Base-by-base conservation (phyloP, 2,113 vertebrate genomes). In the Embiotoca jacksoni region DNA sequence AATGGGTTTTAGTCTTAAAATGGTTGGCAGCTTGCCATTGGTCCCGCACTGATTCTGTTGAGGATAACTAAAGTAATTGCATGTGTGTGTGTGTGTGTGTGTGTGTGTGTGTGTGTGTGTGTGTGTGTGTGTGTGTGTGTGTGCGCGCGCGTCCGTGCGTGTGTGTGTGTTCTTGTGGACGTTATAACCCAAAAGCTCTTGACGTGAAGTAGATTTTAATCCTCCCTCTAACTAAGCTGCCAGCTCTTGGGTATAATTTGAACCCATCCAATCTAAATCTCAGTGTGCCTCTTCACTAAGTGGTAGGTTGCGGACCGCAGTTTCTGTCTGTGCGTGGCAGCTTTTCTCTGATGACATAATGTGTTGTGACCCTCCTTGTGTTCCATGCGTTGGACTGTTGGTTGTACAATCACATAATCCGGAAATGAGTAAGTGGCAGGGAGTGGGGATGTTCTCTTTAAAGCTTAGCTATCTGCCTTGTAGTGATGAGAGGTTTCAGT, bases 161-260 rank as follows among this genome's bases (percentile, higher is more conserved):
- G 14, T n/a, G 47, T 39, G 65, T 72, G 75, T 85, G 79, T 86
- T 91, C 61, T 86, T 80, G 80, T 77, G 86, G 81, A 83, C 83
- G 82, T 78, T 88, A 78, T 74, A 75, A 70, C 58, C 70, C 68
- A 70, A 85, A 87, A 85, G 86, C 88, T 78, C 87, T 91, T 85
- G 89, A 89, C 61, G 36, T 91, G 88, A 87, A 89, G 89, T 91
- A 89, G 90, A 91, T 87, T 86, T 86, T 92, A 92, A 94, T 94
- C 93, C 91, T 84, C 78, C 79, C 89, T 91, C 85, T 90, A 87
- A 90, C 92, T 92, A 91, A 93, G 85, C 90, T 81, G 80, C 87
- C 62, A 84, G 91, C 90, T 88, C 87, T 88, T 75, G 89, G 88
- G 85, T 90, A 89, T 94, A 86, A 93, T 91, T 91, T 92, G 84